Evolutionary conservation across 2,113 vertebrate species (phyloP).

Genomic region (Ploceus nigricollis): DNA sequence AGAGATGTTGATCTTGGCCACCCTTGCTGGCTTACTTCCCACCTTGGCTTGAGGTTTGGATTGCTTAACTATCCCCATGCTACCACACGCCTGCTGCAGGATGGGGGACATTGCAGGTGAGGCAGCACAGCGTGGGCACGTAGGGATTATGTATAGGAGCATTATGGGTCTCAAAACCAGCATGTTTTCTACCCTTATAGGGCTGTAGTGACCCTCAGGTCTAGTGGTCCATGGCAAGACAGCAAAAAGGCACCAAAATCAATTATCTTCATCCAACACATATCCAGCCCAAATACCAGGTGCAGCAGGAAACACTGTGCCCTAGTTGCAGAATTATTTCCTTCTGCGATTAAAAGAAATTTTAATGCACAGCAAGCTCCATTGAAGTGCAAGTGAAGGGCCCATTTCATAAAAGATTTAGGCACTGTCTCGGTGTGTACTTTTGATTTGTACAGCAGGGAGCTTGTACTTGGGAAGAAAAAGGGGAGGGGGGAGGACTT

Average conservation of each 20-base stretch:
- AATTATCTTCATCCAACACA: neutral
- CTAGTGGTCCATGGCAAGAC: neutral
- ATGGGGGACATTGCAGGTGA: neutral
- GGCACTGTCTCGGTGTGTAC: neutral
- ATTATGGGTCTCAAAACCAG: neutral
- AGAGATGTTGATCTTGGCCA: neutral
- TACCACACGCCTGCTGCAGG: neutral
- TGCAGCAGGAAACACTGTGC: neutral
- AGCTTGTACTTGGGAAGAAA: neutral
- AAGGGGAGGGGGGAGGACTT: neutral
- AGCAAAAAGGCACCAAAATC: neutral
- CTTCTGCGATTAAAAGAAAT: constrained; percentile 34
- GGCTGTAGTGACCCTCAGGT: neutral
- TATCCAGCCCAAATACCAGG: neutral
- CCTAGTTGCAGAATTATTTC: constrained; percentile 11
- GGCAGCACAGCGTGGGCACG: accelerated
- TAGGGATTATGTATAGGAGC: neutral
- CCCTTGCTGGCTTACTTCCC: neutral
- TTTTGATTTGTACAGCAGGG: constrained; percentile 38
- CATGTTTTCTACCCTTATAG: neutral
- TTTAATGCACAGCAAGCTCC: constrained; percentile 19
- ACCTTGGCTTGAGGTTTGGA: neutral
- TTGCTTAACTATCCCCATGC: neutral
- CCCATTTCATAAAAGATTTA: constrained; percentile 44
- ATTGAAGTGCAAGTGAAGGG: constrained; percentile 27